Base-by-base conservation (phyloP, 2,113 vertebrate genomes). In the Anarrhichthys ocellatus region DNA sequence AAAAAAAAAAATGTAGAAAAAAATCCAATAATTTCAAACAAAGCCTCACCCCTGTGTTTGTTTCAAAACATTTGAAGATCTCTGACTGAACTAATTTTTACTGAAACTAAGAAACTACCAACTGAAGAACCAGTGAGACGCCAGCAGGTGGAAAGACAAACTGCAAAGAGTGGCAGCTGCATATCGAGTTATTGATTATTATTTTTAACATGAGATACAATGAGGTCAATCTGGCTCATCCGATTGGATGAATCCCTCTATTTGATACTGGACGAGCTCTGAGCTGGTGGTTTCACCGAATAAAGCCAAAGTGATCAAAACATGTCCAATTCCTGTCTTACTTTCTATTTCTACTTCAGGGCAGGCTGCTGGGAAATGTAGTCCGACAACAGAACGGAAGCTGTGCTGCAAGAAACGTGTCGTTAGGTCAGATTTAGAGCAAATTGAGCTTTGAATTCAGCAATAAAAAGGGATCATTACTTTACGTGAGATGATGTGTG, bases 221-320 rank as follows among this genome's bases (percentile, higher is more conserved):
- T 52, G 50, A 69, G 84, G 84, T 27, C 36, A 9, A 66, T 71
- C 9, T 0, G 63, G 40, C n/a, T 78, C 0, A 3, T 66, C 15
- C 34, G 61, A 87, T 81, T 15, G 76, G 76, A 13, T 73, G 38
- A 76, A 65, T 73, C 36, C 62, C 67, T 76, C 46, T 83, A 68
- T 76, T 72, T 8, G n/a, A 66, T 18, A 22, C 46, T 34, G 48
- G 54, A 52, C 5, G 64, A 59, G 54, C 24, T 44, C 36, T n/a
- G 65, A n/a, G 62, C 32, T 34, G 67, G 24, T 59, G 38, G 61
- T 76, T 92, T 93, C 87, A 94, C 89, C 88, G 86, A 95, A 94
- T 95, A 94, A 95, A 95, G 75, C 54, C 72, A 83, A 92, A 64
- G 9, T 86, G 50, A 87, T 70, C 78, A 61, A 88, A 92, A 62